A percentile compares a stretch with the other conserved stretches of the same genome.
Conservation (phyloP, 2,797 vertebrate genomes). For the Lindbergichthys nudifrons region DNA sequence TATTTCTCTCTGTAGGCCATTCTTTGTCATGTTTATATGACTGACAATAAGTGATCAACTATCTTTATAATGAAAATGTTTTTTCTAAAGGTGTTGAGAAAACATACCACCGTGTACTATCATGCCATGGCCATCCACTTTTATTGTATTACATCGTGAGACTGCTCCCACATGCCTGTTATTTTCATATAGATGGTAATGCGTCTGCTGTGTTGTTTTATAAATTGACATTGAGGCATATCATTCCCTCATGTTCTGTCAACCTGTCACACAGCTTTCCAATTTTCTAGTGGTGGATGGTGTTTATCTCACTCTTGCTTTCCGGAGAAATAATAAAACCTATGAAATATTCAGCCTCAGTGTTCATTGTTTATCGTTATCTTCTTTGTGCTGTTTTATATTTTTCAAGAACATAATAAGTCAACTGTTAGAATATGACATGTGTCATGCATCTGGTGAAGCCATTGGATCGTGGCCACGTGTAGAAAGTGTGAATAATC, state of each 20-base stretch:
- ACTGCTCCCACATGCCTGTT: conserved; percentile 22
- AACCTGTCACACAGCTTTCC: conserved; percentile 50
- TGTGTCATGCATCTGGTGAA: not conserved
- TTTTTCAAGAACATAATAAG: conserved; percentile 5
- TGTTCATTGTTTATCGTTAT: conserved; percentile 23
- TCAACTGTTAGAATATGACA: not conserved
- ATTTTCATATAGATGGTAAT: conserved; percentile 54
- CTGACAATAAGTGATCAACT: conserved; percentile 14
- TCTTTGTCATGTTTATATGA: conserved; percentile 7
- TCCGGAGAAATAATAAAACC: conserved; percentile 65
- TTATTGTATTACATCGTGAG: conserved; percentile 14
- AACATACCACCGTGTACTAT: not conserved
- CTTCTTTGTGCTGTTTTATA: conserved; percentile 7
- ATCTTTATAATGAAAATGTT: conserved; percentile 9
- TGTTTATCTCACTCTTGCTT: conserved; percentile 42
- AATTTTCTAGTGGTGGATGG: conserved; percentile 47
- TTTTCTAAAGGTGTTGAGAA: conserved; percentile 16
- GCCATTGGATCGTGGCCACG: not conserved
- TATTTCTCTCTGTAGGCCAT: not conserved
- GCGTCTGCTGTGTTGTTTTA: conserved; percentile 56
- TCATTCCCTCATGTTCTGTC: conserved; percentile 48
- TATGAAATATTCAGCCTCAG: conserved; percentile 43
- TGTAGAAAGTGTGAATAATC: not conserved
- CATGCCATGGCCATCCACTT: conserved; percentile 1
- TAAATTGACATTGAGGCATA: conserved; percentile 40